phyloP scores from a whole-genome alignment of 2,113 vertebrate species.

The Spilogale gracilis region DNA sequence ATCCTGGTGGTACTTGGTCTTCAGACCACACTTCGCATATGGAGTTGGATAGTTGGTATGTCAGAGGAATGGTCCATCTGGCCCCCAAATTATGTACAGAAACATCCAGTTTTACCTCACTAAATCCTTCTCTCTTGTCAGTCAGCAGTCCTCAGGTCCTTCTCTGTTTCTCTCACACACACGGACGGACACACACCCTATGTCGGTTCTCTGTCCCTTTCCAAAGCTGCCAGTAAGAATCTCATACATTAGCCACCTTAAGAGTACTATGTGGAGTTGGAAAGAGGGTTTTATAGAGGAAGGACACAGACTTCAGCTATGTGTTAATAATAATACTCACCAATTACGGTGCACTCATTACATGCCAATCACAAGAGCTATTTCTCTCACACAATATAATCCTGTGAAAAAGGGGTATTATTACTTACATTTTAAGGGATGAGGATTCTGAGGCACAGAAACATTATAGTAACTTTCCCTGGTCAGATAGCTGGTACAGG shows the following conservation, averaged over 20 bases:
- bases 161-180: not conserved
- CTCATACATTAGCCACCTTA: not conserved
- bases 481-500: not conserved
- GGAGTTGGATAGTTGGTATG: not conserved
- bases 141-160: not conserved
- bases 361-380: not conserved
- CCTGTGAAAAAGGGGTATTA: not conserved
- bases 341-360: not conserved
- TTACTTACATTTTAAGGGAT: slow-evolving; percentile 14
- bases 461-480: not conserved
- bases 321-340: not conserved
- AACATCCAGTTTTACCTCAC: not conserved
- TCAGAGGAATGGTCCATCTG: not conserved
- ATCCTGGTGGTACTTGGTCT: not conserved
- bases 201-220: not conserved
- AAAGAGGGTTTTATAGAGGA: not conserved
- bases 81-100: not conserved
- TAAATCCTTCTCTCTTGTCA: not conserved
- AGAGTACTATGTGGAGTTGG: not conserved
- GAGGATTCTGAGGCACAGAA: not conserved
- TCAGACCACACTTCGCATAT: not conserved
- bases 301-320: not conserved
- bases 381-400: not conserved
- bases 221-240: not conserved
- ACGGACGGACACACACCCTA: not conserved